These are phyloP conservation scores for Himantopus leucocephalus DNA, from an alignment of 2,113 vertebrate species.

Conservation along the genomic window DNA sequence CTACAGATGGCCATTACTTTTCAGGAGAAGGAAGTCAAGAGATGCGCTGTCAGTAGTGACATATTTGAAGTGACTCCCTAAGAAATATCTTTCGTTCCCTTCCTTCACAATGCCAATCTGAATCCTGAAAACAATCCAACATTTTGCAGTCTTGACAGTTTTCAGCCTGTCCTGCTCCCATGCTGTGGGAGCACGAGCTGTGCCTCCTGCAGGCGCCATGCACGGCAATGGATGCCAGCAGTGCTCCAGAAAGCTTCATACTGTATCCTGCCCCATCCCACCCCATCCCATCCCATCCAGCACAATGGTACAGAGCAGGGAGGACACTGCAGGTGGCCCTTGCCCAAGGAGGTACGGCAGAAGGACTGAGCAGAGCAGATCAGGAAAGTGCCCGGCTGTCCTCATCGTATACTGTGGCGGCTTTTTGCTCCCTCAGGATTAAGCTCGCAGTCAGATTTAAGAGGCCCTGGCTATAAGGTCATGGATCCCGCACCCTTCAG, in stretches of 20 bases:
- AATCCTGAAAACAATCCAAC: neutral
- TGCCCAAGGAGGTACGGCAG: neutral
- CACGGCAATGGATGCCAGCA: rapidly evolving
- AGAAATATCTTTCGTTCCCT: neutral
- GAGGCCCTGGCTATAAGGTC: neutral
- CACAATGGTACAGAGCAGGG: neutral
- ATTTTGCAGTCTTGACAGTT: neutral
- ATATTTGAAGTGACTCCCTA: neutral
- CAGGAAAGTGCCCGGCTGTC: neutral
- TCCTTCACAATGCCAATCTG: neutral
- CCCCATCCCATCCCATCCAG: neutral
- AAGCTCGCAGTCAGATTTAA: neutral
- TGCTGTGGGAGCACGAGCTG: neutral
- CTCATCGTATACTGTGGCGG: neutral
- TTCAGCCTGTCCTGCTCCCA: neutral
- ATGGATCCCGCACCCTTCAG: neutral
- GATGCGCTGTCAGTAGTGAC: neutral
- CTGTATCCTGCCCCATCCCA: neutral
- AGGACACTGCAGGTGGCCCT: too few species aligned
- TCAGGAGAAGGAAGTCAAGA: neutral
- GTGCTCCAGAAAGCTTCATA: neutral
- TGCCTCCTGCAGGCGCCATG: rapidly evolving
- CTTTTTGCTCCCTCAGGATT: neutral
- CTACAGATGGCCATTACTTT: neutral
- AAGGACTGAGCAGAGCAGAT: neutral